Evolutionary conservation across 2,797 vertebrate genomes (phyloP).

Genomic region (Sebastes paucispinis): DNA sequence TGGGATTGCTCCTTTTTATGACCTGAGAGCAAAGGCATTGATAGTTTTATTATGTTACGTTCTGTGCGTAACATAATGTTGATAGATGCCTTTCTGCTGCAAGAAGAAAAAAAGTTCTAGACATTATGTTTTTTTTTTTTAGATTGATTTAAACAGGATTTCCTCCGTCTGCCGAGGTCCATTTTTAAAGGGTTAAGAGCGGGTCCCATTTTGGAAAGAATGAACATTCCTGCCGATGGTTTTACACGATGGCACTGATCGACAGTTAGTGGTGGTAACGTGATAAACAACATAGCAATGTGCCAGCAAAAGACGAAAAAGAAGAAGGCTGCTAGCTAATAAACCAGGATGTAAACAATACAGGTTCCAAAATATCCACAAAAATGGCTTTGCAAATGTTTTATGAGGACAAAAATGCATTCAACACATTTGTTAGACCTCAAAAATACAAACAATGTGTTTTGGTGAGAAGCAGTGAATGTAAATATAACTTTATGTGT

Average conservation of each 20-base stretch:
- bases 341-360: not conserved
- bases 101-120: no score
- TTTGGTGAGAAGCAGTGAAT: not conserved
- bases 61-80: not conserved
- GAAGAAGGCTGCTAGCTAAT: not conserved
- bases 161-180: no score
- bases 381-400: not conserved
- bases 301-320: not conserved
- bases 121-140: not conserved
- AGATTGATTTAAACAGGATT: not conserved
- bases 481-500: constrained; percentile 13
- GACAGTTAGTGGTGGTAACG: not conserved
- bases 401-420: not conserved
- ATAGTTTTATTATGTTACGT: not conserved
- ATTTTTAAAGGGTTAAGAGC: not conserved
- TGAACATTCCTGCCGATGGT: not conserved
- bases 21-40: not conserved
- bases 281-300: not conserved
- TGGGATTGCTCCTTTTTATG: not conserved
- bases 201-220: not conserved
- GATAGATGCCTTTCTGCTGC: not conserved
- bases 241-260: not conserved
- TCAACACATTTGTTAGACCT: not conserved
- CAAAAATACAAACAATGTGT: not conserved
- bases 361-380: not conserved